Evolutionary conservation across 2,797 vertebrate genomes (phyloP), one percentile per base, ranked within the genome.

Genomic region (Crypturellus tataupa): DNA sequence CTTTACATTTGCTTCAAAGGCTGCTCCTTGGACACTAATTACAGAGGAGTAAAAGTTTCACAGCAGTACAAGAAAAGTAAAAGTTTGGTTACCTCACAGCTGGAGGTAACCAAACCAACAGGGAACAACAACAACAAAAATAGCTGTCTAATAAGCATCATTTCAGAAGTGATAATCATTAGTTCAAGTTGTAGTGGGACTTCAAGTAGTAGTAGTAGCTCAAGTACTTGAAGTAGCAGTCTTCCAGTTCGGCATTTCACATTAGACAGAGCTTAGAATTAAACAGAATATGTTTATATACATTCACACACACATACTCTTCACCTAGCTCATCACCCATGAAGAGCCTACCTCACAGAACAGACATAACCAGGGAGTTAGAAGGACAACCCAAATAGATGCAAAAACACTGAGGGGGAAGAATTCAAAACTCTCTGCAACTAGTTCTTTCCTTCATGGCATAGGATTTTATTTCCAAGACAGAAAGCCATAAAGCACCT

Each of bases 101-200:
- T 4, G 1, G 35, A 9, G n/a, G 5, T 13, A 51, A 70, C 15
- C 23, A 65, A 58, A 62, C 33, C 2, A 0, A 46, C 21, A 31
- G 44, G 23, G 10, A 62, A 73, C 62, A 21, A 11, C 37, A 42
- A 42, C 6, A 44, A 47, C 8, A 44, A 44, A 44, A 12, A 25
- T 13, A 49, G 20, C 7, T 39, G 20, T 71, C 8, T 31, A 31
- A 33, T 6, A 80, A 64, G 8, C 27, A 58, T 25, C 17, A 24
- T 44, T 23, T 40, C 35, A 58, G 80, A 90, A 77, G 39, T 1
- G 5, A 17, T 5, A 55, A 65, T 75, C 44, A 25, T 3, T 60
- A 1, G 8, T 60, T 64, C 35, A 37, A 40, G 3, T 31, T 51
- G 25, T 10, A 69, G 39, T 33, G 29, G 35, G 55, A 44, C 42